These are phyloP conservation scores for Luperina testacea DNA, from an alignment of 2,888 invertebrate genomes.

Conservation along the genomic window DNA sequence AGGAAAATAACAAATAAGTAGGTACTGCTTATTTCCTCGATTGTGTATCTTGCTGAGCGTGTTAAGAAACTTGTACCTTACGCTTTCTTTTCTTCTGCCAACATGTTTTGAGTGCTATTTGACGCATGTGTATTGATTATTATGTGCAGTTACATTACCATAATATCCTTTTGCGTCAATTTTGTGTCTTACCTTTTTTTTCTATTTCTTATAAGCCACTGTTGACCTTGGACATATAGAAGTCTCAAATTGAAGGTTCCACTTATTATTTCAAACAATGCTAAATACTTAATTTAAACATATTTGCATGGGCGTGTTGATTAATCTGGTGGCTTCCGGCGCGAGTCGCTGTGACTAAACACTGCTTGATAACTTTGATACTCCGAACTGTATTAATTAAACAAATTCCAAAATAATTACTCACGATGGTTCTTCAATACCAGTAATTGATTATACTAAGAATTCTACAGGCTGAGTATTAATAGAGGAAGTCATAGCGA, in stretches of 20 bases:
- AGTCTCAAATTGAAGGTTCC: neutral
- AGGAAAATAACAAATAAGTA: conserved; percentile 22
- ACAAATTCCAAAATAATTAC: conserved; percentile 66
- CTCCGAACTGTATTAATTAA: conserved; percentile 66
- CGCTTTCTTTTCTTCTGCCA: conserved; percentile 14
- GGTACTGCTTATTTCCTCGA: conserved; percentile 23
- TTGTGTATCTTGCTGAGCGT: conserved; percentile 20
- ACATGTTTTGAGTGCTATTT: conserved; percentile 13
- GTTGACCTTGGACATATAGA: neutral
- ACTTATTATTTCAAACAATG: conserved; percentile 22
- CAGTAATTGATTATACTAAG: conserved; percentile 46
- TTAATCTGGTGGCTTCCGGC: conserved; percentile 70
- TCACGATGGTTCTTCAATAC: conserved; percentile 55
- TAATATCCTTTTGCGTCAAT: neutral
- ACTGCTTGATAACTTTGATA: conserved; percentile 70
- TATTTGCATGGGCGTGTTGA: conserved; percentile 64
- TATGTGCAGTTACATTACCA: neutral
- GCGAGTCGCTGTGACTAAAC: conserved; percentile 75
- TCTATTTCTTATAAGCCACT: neutral
- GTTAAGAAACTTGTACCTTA: conserved; percentile 14
- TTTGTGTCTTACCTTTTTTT: neutral
- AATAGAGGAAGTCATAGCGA: conserved; percentile 10
- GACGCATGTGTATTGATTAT: conserved; percentile 1
- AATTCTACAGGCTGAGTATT: conserved; percentile 25
- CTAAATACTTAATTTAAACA: conserved; percentile 19